phyloP scores from a whole-genome alignment of 1,140 invertebrate genomes.

The Hypothenemus hampei region DNA sequence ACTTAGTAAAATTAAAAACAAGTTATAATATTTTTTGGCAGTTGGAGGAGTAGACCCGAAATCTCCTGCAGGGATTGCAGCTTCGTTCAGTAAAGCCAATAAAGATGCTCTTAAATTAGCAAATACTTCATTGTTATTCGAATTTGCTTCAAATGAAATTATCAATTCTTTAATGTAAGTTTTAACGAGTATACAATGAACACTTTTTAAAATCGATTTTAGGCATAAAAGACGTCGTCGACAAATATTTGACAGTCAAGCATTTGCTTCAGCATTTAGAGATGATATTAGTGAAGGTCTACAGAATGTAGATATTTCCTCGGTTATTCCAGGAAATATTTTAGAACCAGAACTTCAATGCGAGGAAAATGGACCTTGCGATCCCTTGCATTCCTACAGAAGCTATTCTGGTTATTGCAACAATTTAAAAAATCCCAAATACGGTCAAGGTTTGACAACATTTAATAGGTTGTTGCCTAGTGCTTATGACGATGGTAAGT shows the following conservation, averaged over 20 bases:
- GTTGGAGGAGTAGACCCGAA: slow-evolving; percentile 75
- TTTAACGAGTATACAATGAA: not conserved
- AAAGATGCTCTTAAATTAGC: slow-evolving; percentile 73
- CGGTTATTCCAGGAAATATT: slow-evolving; percentile 49
- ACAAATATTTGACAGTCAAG: slow-evolving; percentile 66
- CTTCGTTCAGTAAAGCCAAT: slow-evolving; percentile 84
- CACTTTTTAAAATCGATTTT: slow-evolving; percentile 8
- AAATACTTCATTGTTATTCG: slow-evolving; percentile 80
- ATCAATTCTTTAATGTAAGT: slow-evolving; percentile 60
- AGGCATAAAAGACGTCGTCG: slow-evolving; percentile 58
- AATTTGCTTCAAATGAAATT: slow-evolving; percentile 81
- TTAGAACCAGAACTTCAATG: slow-evolving; percentile 49
- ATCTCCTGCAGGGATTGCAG: slow-evolving; percentile 76
- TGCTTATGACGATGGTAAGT: slow-evolving; percentile 76
- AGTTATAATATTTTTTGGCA: too few relatives aligned
- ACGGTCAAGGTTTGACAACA: slow-evolving; percentile 78
- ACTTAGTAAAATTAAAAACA: too few relatives aligned
- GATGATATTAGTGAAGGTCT: slow-evolving; percentile 67
- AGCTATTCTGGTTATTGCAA: slow-evolving; percentile 85
- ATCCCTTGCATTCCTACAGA: slow-evolving; percentile 74
- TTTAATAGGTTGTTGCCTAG: slow-evolving; percentile 82
- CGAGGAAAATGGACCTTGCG: slow-evolving; percentile 67
- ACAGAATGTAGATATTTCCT: slow-evolving; percentile 66
- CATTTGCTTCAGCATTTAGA: slow-evolving; percentile 56
- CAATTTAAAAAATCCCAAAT: slow-evolving; percentile 78